Evolutionary conservation across 2,888 invertebrate species (phyloP).

Genomic region (Caenorhabditis doughertyi): DNA sequence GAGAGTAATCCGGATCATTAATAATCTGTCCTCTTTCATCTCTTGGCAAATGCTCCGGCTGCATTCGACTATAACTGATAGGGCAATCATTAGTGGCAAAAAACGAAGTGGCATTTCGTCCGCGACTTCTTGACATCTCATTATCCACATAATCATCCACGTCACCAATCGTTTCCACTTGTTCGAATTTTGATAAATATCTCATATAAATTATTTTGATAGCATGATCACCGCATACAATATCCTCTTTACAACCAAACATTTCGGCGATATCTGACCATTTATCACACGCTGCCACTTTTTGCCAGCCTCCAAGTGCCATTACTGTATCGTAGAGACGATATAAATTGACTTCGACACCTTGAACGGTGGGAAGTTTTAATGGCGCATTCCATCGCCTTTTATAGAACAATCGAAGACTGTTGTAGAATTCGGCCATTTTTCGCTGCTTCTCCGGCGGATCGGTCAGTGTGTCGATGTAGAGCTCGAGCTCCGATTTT

Average conservation of each 20-base stretch:
- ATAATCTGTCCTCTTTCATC: constrained; percentile 68
- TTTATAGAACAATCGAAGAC: constrained; percentile 80
- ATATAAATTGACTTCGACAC: constrained; percentile 93
- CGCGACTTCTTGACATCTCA: constrained; percentile 67
- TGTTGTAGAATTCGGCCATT: constrained; percentile 76
- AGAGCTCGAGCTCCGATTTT: constrained; percentile 74
- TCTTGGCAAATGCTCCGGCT: constrained; percentile 53
- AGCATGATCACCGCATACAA: constrained; percentile 92
- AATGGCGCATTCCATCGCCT: constrained; percentile 84
- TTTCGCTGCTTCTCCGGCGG: constrained; percentile 85
- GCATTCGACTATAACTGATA: constrained; percentile 62
- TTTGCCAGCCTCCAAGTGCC: constrained; percentile 94
- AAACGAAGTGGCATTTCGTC: constrained; percentile 65
- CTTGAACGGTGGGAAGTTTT: constrained; percentile 90
- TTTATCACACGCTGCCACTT: constrained; percentile 86
- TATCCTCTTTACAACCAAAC: constrained; percentile 87
- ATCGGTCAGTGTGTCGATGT: constrained; percentile 74
- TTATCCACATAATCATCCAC: constrained; percentile 74
- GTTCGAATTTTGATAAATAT: constrained; percentile 80
- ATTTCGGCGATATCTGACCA: constrained; percentile 79
- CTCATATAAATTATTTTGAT: constrained; percentile 86
- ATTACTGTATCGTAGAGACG: constrained; percentile 93
- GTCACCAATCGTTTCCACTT: constrained; percentile 79
- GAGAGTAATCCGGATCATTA: constrained; percentile 86
- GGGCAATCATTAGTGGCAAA: constrained; percentile 79